phyloP scores from a whole-genome alignment of 2,888 invertebrate genomes.

The Gonocerus acuteangulatus region DNA sequence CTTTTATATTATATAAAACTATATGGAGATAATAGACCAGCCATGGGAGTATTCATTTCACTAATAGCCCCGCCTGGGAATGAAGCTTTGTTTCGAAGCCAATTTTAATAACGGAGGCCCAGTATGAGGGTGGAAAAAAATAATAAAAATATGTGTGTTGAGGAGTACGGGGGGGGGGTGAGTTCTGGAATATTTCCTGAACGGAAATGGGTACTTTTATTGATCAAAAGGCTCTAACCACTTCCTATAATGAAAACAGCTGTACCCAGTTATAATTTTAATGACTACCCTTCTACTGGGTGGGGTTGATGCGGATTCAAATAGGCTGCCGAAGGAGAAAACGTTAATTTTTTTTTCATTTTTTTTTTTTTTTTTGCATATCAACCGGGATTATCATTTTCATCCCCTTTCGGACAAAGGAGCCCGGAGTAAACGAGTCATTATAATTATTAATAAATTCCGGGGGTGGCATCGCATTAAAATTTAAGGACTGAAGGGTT shows the following conservation, averaged over 20 bases:
- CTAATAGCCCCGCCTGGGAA: neutral
- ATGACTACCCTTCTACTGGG: neutral
- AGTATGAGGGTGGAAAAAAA: neutral
- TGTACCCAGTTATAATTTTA: neutral
- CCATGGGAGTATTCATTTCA: too few relatives aligned
- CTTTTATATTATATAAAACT: too few relatives aligned
- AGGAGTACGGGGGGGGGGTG: too few relatives aligned
- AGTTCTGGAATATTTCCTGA: neutral
- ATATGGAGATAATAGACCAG: too few relatives aligned
- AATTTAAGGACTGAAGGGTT: constrained; percentile 1
- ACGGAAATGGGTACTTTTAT: constrained; percentile 32
- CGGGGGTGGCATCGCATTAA: neutral
- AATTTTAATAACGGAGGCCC: neutral
- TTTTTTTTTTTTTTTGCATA: neutral
- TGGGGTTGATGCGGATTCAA: neutral
- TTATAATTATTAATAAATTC: constrained; percentile 23
- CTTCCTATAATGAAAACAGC: constrained; percentile 27
- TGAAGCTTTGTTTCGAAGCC: neutral
- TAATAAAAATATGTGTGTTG: neutral
- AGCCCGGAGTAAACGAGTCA: constrained; percentile 16
- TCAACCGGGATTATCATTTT: neutral
- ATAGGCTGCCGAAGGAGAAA: neutral
- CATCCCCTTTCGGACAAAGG: constrained; percentile 1
- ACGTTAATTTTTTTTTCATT: neutral
- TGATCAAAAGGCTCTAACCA: constrained; percentile 34